Evolutionary conservation across 2,888 invertebrate genomes (phyloP).

Genomic region (Tachina fera): DNA sequence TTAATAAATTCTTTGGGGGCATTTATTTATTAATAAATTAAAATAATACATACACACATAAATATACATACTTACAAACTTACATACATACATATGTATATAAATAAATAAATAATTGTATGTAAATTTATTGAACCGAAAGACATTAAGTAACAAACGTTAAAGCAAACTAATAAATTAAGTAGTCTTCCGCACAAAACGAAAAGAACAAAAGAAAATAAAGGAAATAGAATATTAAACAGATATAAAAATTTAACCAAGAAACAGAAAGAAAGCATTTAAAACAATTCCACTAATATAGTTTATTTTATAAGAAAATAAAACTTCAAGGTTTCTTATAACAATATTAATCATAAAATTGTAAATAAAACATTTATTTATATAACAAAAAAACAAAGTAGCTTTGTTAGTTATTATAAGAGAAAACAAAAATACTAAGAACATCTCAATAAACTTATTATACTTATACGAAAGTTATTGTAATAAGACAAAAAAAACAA

Average conservation of each 20-base stretch:
- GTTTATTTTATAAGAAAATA: conserved; percentile 59
- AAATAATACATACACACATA: conserved; percentile 6
- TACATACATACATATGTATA: conserved; percentile 14
- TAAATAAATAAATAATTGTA: neutral
- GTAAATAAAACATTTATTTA: conserved; percentile 40
- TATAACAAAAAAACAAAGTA: conserved; percentile 62
- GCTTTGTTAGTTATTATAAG: conserved; percentile 66
- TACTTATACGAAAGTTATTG: conserved; percentile 59
- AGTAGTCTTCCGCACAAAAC: conserved; percentile 80
- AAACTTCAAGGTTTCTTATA: conserved; percentile 68
- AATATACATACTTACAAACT: neutral
- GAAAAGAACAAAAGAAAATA: conserved; percentile 33
- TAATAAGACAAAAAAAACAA: conserved; percentile 19
- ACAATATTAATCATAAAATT: conserved; percentile 54
- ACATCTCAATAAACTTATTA: conserved; percentile 28
- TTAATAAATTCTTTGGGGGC: conserved; percentile 33
- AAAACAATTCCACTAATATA: conserved; percentile 67
- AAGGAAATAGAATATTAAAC: conserved; percentile 23
- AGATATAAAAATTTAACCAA: conserved; percentile 28
- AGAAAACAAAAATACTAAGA: conserved; percentile 10
- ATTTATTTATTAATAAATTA: conserved; percentile 42
- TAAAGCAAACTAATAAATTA: conserved; percentile 72
- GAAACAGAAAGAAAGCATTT: conserved; percentile 32
- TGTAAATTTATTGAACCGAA: conserved; percentile 50
- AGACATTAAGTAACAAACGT: conserved; percentile 65